Evolutionary conservation across 2,113 vertebrate species (phyloP).

Genomic region (Leucopternis melanops): DNA sequence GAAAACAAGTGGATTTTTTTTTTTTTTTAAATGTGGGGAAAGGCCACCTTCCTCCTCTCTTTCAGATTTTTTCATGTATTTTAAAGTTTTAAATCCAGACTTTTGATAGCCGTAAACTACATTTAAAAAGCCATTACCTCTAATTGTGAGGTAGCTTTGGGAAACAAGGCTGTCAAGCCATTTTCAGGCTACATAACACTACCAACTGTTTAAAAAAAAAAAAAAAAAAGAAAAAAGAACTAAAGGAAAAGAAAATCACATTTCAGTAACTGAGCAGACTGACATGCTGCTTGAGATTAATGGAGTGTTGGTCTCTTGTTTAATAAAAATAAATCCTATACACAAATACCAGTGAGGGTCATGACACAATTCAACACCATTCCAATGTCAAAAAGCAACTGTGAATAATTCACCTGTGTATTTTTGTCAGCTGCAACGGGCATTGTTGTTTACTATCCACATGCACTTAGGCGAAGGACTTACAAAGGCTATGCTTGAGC

Average conservation of each 20-base stretch:
- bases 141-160: neutral
- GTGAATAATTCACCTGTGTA: neutral
- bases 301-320: neutral
- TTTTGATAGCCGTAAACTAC: neutral
- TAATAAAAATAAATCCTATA: neutral
- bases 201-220: neutral
- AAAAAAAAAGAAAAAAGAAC: neutral
- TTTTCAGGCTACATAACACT: neutral
- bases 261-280: neutral
- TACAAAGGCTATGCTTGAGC: neutral
- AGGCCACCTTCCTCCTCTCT: neutral
- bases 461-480: neutral
- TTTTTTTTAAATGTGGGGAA: neutral
- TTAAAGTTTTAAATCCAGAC: neutral
- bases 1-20: neutral
- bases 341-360: neutral
- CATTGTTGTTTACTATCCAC: neutral
- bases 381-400: neutral
- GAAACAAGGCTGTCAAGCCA: neutral
- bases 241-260: neutral
- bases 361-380: neutral
- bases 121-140: neutral
- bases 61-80: neutral
- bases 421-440: neutral
- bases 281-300: neutral